phyloP scores from a whole-genome alignment of 2,797 vertebrate genomes.

The Hyperoplus lanceolatus region DNA sequence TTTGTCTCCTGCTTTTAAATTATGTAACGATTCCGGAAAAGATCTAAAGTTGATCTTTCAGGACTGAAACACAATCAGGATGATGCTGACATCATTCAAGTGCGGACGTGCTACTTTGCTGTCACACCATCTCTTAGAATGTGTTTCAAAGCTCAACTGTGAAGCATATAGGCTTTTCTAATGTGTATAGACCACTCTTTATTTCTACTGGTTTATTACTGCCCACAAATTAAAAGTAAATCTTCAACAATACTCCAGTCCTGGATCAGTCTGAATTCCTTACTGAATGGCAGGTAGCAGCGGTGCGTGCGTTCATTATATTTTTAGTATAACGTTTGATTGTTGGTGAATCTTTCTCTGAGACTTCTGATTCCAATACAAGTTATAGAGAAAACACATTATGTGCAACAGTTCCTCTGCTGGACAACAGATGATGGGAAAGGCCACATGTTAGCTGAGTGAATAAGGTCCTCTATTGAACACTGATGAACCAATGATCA shows the following conservation, averaged over 20 bases:
- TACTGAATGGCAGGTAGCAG: not conserved
- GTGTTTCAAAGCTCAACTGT: not conserved
- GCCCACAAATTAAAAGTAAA: not conserved
- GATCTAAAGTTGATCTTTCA: constrained; percentile 37
- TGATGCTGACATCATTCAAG: constrained; percentile 1
- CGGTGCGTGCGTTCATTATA: not conserved
- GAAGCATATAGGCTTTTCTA: not conserved
- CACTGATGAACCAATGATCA: constrained; percentile 20
- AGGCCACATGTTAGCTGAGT: not conserved
- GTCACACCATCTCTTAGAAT: not conserved
- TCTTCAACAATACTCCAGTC: not conserved
- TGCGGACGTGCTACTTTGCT: not conserved
- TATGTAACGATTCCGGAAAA: constrained; percentile 38
- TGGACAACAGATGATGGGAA: constrained; percentile 46
- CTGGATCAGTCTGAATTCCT: not conserved
- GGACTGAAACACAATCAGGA: constrained; percentile 35
- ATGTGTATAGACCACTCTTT: not conserved
- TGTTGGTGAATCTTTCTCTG: not conserved
- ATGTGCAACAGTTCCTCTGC: not conserved
- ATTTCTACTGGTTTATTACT: not conserved
- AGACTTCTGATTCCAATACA: not conserved
- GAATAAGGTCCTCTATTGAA: constrained; percentile 3
- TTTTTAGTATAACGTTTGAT: not conserved
- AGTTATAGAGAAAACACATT: not conserved
- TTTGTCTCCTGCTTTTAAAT: constrained; percentile 43